Percentiles rank a stretch among this genome's conserved stretches.
phyloP scores from a whole-genome alignment of 1,140 invertebrate genomes.

The Helicorthomorpha holstii region DNA sequence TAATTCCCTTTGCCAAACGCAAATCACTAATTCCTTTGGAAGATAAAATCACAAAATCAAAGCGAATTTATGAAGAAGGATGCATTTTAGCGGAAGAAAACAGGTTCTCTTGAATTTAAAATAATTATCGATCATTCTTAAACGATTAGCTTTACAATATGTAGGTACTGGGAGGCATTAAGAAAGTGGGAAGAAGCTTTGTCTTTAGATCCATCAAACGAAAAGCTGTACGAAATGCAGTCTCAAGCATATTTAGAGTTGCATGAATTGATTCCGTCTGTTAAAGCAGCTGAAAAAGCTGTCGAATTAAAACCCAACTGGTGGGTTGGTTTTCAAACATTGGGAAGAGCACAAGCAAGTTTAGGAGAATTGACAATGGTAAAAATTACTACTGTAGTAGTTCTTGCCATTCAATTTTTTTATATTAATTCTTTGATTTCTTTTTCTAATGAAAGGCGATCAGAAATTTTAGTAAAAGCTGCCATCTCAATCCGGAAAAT shows the following conservation, averaged over 20 bases:
- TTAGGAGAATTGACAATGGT: conserved; percentile 27
- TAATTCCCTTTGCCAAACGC: conserved; percentile 13
- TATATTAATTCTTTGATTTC: conserved; percentile 5
- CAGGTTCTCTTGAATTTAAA: conserved; percentile 10
- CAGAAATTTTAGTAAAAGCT: conserved; percentile 24
- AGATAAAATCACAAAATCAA: conserved; percentile 20
- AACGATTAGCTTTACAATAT: not conserved
- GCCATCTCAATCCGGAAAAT: conserved; percentile 24
- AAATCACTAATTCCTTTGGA: conserved; percentile 18
- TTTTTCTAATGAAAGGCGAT: conserved; percentile 18
- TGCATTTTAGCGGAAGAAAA: conserved; percentile 20
- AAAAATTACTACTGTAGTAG: conserved; percentile 5
- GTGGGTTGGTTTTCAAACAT: conserved; percentile 28
- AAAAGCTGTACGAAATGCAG: conserved; percentile 20
- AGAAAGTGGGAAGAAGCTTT: conserved; percentile 24
- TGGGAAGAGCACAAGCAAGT: conserved; percentile 26
- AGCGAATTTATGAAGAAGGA: conserved; percentile 21
- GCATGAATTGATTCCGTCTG: conserved; percentile 4
- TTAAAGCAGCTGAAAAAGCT: conserved; percentile 19
- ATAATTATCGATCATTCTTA: not conserved
- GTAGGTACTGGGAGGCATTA: conserved; percentile 23
- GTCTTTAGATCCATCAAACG: conserved; percentile 17
- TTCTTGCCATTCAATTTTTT: not conserved
- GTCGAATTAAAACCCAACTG: conserved; percentile 23
- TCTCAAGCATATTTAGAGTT: not conserved